These are phyloP conservation scores for Ophioderma brevispina DNA, from an alignment of 35 echinoderm and acorn worm species.

Conservation along the genomic window DNA sequence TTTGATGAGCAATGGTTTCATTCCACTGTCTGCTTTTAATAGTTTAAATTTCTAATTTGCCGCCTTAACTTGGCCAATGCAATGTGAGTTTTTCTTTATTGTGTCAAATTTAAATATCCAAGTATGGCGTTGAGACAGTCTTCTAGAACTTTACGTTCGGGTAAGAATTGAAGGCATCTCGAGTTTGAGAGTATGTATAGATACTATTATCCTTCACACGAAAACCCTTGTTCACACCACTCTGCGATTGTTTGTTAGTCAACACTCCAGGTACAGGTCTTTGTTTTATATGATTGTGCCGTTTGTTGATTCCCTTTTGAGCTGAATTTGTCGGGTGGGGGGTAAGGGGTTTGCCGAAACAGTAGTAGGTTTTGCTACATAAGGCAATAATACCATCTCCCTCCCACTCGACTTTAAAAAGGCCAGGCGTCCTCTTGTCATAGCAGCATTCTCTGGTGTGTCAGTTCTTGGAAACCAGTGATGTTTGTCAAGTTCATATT, in stretches of 20 bases:
- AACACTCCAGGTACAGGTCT: not conserved
- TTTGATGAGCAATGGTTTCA: too few relatives aligned
- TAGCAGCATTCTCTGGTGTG: conserved; percentile 15
- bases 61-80: too few relatives aligned
- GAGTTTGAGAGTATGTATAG: conserved; percentile 19
- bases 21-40: too few relatives aligned
- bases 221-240: conserved; percentile 34
- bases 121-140: not conserved
- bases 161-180: not conserved
- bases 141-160: not conserved
- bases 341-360: conserved; percentile 31
- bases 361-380: too few relatives aligned
- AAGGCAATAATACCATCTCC: conserved; percentile 41
- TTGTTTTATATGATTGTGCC: conserved; percentile 16
- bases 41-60: too few relatives aligned
- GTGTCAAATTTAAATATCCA: not conserved
- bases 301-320: conserved; percentile 46
- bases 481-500: not conserved
- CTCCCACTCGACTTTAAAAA: conserved; percentile 49
- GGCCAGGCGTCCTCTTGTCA: conserved; percentile 12
- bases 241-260: not conserved
- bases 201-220: conserved; percentile 1
- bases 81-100: too few relatives aligned
- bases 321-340: conserved; percentile 5
- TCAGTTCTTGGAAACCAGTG: conserved; percentile 28